Evolutionary conservation across 2,888 invertebrate genomes (phyloP).

Genomic region (Fabriciana adippe): DNA sequence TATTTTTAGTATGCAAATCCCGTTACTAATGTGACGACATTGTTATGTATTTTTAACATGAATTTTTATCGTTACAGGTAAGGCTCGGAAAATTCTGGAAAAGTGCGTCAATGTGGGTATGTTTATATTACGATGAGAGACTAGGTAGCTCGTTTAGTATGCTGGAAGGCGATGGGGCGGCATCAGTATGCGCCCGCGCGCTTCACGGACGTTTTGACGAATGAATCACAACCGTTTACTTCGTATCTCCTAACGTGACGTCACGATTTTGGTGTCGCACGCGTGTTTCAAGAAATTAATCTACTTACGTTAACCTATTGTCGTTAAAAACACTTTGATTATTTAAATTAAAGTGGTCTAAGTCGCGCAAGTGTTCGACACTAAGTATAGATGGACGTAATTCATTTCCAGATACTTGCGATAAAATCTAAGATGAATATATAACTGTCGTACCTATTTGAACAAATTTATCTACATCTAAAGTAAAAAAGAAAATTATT

Average conservation of each 20-base stretch:
- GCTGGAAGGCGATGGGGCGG: slow-evolving; percentile 57
- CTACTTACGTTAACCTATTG: slow-evolving; percentile 15
- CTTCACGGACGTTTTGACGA: slow-evolving; percentile 69
- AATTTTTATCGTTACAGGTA: slow-evolving; percentile 58
- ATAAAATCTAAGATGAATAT: not conserved
- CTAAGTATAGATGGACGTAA: not conserved
- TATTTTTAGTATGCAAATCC: not conserved
- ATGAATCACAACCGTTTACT: slow-evolving; percentile 73
- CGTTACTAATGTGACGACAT: not conserved
- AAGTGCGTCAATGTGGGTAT: slow-evolving; percentile 45
- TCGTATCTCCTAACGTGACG: slow-evolving; percentile 68
- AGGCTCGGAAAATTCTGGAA: slow-evolving; percentile 48
- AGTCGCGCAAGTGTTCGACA: not conserved
- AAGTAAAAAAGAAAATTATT: too few relatives aligned
- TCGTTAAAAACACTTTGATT: slow-evolving; percentile 7
- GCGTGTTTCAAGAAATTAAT: slow-evolving; percentile 45
- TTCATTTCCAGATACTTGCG: not conserved
- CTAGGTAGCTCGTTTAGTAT: slow-evolving; percentile 64
- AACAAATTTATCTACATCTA: too few relatives aligned
- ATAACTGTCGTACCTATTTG: too few relatives aligned
- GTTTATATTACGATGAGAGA: slow-evolving; percentile 56
- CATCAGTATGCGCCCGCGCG: slow-evolving; percentile 78
- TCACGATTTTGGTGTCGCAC: slow-evolving; percentile 76
- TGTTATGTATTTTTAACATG: slow-evolving; percentile 4
- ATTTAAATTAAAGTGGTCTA: not conserved